Evolutionary conservation across 2,797 vertebrate species (phyloP), one percentile per base, ranked within the genome.

Genomic region (Botia almorhae): DNA sequence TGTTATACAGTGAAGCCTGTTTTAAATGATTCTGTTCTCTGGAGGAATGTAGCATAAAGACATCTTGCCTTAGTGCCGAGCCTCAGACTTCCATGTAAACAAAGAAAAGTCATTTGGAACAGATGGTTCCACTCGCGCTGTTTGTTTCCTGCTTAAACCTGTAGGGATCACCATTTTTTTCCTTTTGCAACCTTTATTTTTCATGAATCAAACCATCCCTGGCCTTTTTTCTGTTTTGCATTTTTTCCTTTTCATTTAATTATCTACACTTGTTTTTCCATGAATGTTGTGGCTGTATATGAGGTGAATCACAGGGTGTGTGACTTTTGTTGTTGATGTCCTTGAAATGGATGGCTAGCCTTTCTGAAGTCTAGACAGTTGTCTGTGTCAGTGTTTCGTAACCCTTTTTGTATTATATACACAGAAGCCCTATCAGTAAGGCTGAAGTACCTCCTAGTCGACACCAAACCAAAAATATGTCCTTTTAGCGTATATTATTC

Each of bases 21-120:
- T 56, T 21, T 8, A 56, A 19, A 10, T 10, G n/a, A 56, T 56
- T 56, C 7, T 56, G 7, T 63, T 16, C 14, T 63, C 60, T 8
- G 16, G 14, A 33, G 26, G 29, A 63, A 33, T 63, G 16, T 63
- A 2, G 29, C 7, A 63, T 63, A 8, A 63, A 63, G 60, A 33
- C 14, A 33, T 60, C 11, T 23, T 60, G 21, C 13, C 60, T 63
- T 33, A 33, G 60, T 33, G 13, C 60, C 16, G 13, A 36, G 60
- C 60, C 14, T 33, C 26, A 63, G 60, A 17, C 60, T 63, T 63
- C 60, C 26, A 63, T 63, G 16, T 70, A 29, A 58, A 72, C 70
- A 43, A 39, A 43, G 70, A 3, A 39, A 56, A 36, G 53, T 72
- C n/a, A 10, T 39, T n/a, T 23, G 26, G 70, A 72, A 16, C 53